Evolutionary conservation across 2,888 invertebrate species (phyloP), one percentile per base, ranked within the genome.

Genomic region (Drosophila gaucha): DNA sequence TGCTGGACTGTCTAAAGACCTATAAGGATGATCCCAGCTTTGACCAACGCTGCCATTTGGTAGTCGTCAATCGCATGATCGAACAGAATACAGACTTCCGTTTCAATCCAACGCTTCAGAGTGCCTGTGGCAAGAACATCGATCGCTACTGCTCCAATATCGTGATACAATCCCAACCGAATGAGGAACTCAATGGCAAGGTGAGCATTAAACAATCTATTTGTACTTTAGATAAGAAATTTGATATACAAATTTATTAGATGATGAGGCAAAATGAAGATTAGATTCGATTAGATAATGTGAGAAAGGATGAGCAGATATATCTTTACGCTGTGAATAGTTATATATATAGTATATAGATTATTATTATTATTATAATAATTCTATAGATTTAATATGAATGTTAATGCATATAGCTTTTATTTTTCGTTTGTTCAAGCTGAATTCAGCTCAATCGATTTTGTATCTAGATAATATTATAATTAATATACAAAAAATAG

Each of bases 1-100:
- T 96, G 39, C 92, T 97, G 26, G 95, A 95, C 66, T 97, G 97
- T 90, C 92, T 97, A 12, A 97, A 96, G 93, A 93, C 93, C 65
- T 94, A 96, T 89, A 96, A 95, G 83, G 95, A 97, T 86, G 95
- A 96, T 84, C 92, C 93, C 1, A 94, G 94, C 18, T 98, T 98
- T 91, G 96, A 96, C 89, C 94, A 95, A 57, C 95, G 95, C 71
- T 99, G 98, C 90, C 95, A 96, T 89, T 92, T 94, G 55, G 94
- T 98, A 16, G 95, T 98, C n/a, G 93, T 96, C 1, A 95, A 96
- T 89, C 94, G 98, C 78, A 95, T 98, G 94, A 95, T 97, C 72
- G 97, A 97, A 91, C 97, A 97, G 91, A 97, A 96, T 89, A 94
- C 95, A 62, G 98, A 99, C 92, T 97, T 96, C 87, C 94, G 98